Conservation (phyloP, 1,140 invertebrate genomes). For the Pseudoatta argentina region DNA sequence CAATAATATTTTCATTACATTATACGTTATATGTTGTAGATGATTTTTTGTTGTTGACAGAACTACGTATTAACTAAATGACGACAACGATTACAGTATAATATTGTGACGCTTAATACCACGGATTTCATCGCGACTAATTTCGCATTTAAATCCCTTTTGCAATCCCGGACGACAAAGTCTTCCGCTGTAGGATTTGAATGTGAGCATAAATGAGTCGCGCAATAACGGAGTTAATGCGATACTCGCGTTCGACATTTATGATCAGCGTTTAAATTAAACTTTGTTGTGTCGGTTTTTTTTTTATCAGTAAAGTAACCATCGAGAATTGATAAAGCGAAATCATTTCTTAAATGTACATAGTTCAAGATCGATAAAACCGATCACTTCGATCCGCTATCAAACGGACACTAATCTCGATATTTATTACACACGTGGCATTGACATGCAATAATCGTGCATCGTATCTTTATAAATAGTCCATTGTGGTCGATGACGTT, state of each 20-base stretch:
- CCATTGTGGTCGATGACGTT: neutral
- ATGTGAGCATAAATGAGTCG: conserved; percentile 1
- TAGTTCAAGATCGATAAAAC: conserved; percentile 33
- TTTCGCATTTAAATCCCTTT: conserved; percentile 34
- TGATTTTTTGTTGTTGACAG: neutral
- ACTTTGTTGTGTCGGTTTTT: neutral
- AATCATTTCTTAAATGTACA: conserved; percentile 37
- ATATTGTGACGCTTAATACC: conserved; percentile 21
- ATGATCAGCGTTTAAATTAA: conserved; percentile 3
- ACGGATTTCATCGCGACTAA: conserved; percentile 30
- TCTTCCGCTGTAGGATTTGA: conserved; percentile 3
- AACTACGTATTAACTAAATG: neutral
- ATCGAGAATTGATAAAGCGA: conserved; percentile 27
- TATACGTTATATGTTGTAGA: too few relatives aligned
- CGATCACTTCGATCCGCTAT: conserved; percentile 34
- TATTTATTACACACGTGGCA: conserved; percentile 1
- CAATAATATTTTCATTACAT: neutral
- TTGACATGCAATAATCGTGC: conserved; percentile 21
- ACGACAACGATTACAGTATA: neutral
- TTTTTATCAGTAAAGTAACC: conserved; percentile 26
- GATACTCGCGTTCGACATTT: neutral
- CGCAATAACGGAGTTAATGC: conserved; percentile 18
- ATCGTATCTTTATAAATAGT: conserved; percentile 22
- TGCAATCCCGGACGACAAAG: neutral
- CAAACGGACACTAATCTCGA: conserved; percentile 32